phyloP scores from a whole-genome alignment of 2,797 vertebrate genomes.

The Gymnoscopelus braueri region DNA sequence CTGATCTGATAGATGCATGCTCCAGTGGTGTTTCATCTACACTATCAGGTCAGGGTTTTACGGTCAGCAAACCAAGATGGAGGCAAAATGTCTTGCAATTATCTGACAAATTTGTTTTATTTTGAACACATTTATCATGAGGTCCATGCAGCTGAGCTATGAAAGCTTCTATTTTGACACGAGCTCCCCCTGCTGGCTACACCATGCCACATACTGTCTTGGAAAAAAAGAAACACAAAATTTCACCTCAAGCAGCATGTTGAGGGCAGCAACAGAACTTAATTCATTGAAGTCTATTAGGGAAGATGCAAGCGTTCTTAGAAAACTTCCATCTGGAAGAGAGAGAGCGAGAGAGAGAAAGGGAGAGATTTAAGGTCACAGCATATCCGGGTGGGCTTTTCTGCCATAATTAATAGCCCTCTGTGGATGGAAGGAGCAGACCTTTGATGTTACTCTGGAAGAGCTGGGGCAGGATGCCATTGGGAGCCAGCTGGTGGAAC shows the following conservation, averaged over 20 bases:
- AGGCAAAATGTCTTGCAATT: conserved; percentile 43
- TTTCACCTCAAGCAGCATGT: conserved; percentile 96
- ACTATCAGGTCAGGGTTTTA: conserved; percentile 11
- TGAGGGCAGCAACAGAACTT: conserved; percentile 95
- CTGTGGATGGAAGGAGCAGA: conserved; percentile 50
- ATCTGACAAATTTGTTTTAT: conserved; percentile 32
- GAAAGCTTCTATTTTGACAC: conserved; percentile 58
- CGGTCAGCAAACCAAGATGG: conserved; percentile 40
- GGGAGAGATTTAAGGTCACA: not conserved
- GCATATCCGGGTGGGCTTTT: not conserved
- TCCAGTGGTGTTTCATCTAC: conserved; percentile 27
- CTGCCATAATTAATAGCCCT: not conserved
- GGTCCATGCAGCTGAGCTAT: conserved; percentile 21
- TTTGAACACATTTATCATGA: conserved; percentile 44
- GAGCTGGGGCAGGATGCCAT: conserved; percentile 96
- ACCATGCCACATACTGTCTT: conserved; percentile 14
- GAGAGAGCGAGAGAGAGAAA: not conserved
- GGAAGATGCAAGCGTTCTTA: conserved; percentile 91
- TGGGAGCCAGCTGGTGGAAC: conserved; percentile 97
- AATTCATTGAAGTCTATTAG: conserved; percentile 97
- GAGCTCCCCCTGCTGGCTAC: conserved; percentile 76
- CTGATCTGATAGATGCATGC: conserved; percentile 28
- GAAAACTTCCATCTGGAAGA: conserved; percentile 91
- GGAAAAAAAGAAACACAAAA: conserved; percentile 1
- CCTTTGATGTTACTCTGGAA: conserved; percentile 99